Base-by-base conservation (phyloP, 2,113 vertebrate species). In the Nothoprocta pentlandii region DNA sequence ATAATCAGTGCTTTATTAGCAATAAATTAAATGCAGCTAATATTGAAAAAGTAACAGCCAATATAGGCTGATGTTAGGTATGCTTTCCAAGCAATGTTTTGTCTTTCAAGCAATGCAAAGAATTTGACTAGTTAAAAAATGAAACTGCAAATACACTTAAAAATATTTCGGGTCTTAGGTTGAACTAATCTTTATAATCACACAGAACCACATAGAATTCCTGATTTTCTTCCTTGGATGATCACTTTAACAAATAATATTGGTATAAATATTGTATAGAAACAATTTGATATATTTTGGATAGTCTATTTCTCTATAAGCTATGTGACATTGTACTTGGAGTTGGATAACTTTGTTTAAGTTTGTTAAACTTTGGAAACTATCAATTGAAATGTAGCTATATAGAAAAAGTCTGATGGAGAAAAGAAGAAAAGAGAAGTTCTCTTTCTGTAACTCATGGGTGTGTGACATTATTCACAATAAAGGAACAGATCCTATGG, bases 401-500 rank as follows among this genome's bases (percentile, higher is more conserved):
- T 32, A 41, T 6, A 67, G 56, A 67, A 85, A 83, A 81, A 76
- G 7, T 2, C 4, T 11, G 78, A 16, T 16, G 1, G 30, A 58
- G 12, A 54, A 81, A 42, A 67, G 9, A 12, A 22, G 4, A 25
- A 44, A 87, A 9, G 26, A 78, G 13, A 78, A 23, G 23, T 78
- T 92, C 84, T 79, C 30, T 85, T 80, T 62, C 61, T 85, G 42
- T 51, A 92, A 5, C 34, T 87, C 59, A 42, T 2, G 2, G 39
- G 61, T 93, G 28, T 51, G 22, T 85, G 79, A 92, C 87, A 71
- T 80, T 91, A 79, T 89, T 92, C 3, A 7, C 56, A 75, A 80
- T 66, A 91, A 93, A 91, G 22, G 78, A 92, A 95, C 83, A 96
- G 84, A 92, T 92, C 71, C 91, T 94, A 32, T 95, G 51, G 75